These are phyloP conservation scores for Helobdella robusta DNA, from an alignment of 2,888 invertebrate genomes.

Conservation along the genomic window DNA sequence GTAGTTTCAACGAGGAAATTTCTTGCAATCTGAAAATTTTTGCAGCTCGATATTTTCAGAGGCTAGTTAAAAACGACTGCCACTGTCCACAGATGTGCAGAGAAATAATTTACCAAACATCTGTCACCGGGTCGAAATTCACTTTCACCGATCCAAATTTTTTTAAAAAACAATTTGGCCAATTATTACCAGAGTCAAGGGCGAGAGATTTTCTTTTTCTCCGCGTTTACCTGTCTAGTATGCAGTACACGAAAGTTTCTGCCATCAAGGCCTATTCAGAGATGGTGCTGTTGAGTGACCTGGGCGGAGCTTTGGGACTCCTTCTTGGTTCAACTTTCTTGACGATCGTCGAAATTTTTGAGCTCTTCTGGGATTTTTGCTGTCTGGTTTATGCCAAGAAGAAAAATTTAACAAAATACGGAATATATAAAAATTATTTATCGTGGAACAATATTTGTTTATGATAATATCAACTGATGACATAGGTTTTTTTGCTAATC, in stretches of 20 bases:
- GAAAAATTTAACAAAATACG: too few species aligned
- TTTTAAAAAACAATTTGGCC: neutral
- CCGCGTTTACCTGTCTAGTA: conserved; percentile 6
- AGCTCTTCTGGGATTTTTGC: too few species aligned
- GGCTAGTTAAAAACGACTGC: neutral
- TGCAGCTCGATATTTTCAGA: neutral
- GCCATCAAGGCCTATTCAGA: neutral
- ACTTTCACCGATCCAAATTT: neutral
- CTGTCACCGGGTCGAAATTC: neutral
- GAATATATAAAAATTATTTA: too few species aligned
- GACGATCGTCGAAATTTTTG: conserved; percentile 8
- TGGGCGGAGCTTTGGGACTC: conserved; percentile 13
- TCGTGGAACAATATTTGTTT: too few species aligned
- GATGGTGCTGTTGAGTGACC: conserved; percentile 15
- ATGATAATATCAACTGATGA: too few species aligned
- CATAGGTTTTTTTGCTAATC: too few species aligned
- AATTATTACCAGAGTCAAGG: neutral
- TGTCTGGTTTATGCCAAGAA: too few species aligned
- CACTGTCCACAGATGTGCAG: conserved; percentile 14
- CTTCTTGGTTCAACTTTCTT: conserved; percentile 14
- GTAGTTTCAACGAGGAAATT: conserved; percentile 12
- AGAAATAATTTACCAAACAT: neutral
- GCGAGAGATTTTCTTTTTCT: neutral
- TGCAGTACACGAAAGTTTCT: conserved; percentile 2
- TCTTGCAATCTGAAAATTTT: neutral